phyloP scores from a whole-genome alignment of 1,140 invertebrate species.

The Macrobrachium rosenbergii region DNA sequence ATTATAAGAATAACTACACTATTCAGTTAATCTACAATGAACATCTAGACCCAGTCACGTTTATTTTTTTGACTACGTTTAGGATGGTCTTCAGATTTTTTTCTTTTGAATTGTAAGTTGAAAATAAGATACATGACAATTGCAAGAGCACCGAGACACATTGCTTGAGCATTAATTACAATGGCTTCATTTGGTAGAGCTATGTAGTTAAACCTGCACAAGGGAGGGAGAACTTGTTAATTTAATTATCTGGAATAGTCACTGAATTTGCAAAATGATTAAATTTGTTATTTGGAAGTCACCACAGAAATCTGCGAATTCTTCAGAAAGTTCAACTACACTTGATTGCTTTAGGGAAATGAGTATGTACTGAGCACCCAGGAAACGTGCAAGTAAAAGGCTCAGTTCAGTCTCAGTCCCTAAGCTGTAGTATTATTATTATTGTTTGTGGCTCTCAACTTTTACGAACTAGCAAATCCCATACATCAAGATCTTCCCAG shows the following conservation, averaged over 20 bases:
- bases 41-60: constrained; percentile 66
- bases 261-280: constrained; percentile 1
- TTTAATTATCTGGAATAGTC: constrained; percentile 10
- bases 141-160: constrained; percentile 69
- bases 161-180: constrained; percentile 71
- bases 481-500: too few species aligned
- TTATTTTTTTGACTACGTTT: constrained; percentile 69
- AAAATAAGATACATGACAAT: constrained; percentile 73
- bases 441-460: too few species aligned
- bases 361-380: too few species aligned
- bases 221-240: constrained; percentile 20
- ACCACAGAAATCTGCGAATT: background rate
- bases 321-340: too few species aligned
- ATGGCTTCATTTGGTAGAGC: constrained; percentile 69
- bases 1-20: too few species aligned
- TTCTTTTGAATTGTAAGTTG: constrained; percentile 69
- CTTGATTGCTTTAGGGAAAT: too few species aligned
- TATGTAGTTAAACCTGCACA: constrained; percentile 44
- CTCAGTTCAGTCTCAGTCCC: too few species aligned
- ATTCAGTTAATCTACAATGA: too few species aligned
- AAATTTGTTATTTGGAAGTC: background rate
- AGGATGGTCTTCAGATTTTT: too few species aligned
- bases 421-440: too few species aligned
- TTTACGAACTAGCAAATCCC: too few species aligned
- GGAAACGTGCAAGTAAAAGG: too few species aligned